Evolutionary conservation across 2,888 invertebrate genomes (phyloP).

Genomic region (Acleris holmiana): DNA sequence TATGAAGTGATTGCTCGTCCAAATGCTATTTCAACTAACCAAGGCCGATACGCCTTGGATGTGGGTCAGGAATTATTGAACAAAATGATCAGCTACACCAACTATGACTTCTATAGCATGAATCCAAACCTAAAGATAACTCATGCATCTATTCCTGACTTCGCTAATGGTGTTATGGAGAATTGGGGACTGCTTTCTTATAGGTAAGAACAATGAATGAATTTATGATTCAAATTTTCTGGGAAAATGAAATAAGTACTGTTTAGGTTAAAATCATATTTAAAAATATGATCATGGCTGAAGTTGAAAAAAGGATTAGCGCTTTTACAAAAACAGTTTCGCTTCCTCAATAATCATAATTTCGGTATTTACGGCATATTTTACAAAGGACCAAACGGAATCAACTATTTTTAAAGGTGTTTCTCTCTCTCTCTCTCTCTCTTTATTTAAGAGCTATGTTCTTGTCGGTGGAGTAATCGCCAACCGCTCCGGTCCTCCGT

Average conservation of each 20-base stretch:
- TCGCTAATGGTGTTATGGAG: conserved; percentile 92
- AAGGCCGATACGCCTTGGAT: conserved; percentile 68
- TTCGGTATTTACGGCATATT: no score
- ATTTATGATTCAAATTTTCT: no score
- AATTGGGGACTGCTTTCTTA: conserved; percentile 92
- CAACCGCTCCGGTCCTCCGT: no score
- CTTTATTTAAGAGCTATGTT: no score
- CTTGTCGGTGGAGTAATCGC: no score
- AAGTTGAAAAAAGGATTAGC: background rate
- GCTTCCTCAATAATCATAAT: background rate
- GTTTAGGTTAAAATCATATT: background rate
- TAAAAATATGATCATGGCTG: background rate
- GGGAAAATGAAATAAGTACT: no score
- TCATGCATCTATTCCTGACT: conserved; percentile 91
- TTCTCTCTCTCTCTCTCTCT: no score
- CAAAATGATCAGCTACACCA: conserved; percentile 84
- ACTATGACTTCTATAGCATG: conserved; percentile 71
- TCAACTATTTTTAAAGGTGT: no score
- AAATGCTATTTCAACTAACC: conserved; percentile 59
- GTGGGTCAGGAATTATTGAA: conserved; percentile 70
- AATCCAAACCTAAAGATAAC: conserved; percentile 83
- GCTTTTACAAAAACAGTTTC: background rate
- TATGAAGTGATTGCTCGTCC: conserved; percentile 77
- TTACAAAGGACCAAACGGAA: no score
- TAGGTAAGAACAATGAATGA: no score